Percentiles rank a stretch among this genome's conserved stretches.
These are phyloP conservation scores for Sepioteuthis lessoniana DNA, from an alignment of 2,888 invertebrate genomes.

Conservation along the genomic window DNA sequence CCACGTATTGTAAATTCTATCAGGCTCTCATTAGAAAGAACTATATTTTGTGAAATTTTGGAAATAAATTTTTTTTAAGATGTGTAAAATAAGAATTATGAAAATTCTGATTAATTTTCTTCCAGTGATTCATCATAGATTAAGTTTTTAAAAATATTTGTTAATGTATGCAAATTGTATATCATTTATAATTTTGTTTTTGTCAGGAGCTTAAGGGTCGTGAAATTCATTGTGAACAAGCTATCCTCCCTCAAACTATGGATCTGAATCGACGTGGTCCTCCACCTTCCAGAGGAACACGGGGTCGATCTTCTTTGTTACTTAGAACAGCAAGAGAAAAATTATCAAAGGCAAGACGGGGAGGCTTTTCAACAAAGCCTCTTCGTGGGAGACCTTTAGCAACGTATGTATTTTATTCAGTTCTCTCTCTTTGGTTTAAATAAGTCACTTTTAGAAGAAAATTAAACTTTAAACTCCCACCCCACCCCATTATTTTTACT, in stretches of 20 bases:
- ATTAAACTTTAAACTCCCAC: too few species aligned
- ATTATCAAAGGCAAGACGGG: constrained; percentile 24
- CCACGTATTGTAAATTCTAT: too few species aligned
- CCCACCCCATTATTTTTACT: too few species aligned
- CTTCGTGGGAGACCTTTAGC: constrained; percentile 43
- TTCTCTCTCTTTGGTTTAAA: not conserved
- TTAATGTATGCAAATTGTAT: too few species aligned
- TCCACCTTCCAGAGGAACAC: constrained; percentile 14
- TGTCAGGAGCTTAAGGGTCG: constrained; percentile 36
- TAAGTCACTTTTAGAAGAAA: not conserved
- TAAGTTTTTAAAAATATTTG: too few species aligned
- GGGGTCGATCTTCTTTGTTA: constrained; percentile 43
- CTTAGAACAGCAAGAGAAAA: constrained; percentile 46
- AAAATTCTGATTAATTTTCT: too few species aligned
- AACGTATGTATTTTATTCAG: not conserved
- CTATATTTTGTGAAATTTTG: too few species aligned
- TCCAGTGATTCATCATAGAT: too few species aligned
- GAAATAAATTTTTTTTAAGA: too few species aligned
- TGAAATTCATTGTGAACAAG: constrained; percentile 42
- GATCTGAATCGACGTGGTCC: constrained; percentile 35
- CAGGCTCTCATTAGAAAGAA: too few species aligned
- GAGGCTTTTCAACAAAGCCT: constrained; percentile 25
- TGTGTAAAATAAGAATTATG: too few species aligned
- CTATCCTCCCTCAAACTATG: constrained; percentile 45
- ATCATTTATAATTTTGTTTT: too few species aligned